A percentile compares a stretch with the other conserved stretches of the same genome.
These are phyloP conservation scores for Drosophila jambulina DNA, from an alignment of 1,140 invertebrate species.

Conservation along the genomic window DNA sequence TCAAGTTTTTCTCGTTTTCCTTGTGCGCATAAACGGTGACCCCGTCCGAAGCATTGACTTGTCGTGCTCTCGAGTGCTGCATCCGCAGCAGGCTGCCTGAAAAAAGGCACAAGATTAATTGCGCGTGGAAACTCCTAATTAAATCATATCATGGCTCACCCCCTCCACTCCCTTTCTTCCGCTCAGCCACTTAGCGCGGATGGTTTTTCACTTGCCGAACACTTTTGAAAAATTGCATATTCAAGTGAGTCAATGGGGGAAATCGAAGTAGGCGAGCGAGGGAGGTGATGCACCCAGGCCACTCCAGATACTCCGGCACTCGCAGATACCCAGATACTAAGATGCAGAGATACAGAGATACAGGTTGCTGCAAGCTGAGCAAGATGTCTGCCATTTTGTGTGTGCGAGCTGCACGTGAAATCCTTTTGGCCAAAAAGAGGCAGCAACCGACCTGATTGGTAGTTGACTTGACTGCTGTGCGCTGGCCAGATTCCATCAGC, in stretches of 20 bases:
- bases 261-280: conserved; percentile 10
- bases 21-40: conserved; percentile 20
- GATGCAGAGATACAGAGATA: conserved; percentile 33
- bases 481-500: conserved; percentile 74
- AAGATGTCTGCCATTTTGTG: conserved; percentile 79
- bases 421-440: conserved; percentile 74
- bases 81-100: conserved; percentile 28
- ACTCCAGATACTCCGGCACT: conserved; percentile 4
- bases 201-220: conserved; percentile 65
- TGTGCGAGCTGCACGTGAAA: conserved; percentile 64
- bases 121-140: conserved; percentile 78
- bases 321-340: conserved; percentile 8
- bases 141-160: conserved; percentile 71
- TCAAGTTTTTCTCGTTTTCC: background rate
- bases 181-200: conserved; percentile 59
- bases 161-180: background rate
- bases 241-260: conserved; percentile 76
- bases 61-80: conserved; percentile 32
- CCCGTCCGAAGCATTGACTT: conserved; percentile 3
- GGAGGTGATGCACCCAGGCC: conserved; percentile 1
- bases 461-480: conserved; percentile 73
- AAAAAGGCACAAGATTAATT: conserved; percentile 73
- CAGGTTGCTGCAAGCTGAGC: conserved; percentile 64
- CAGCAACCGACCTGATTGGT: conserved; percentile 80
- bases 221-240: conserved; percentile 77